Conservation (phyloP, 1,140 invertebrate species). For the Drosophila azteca region DNA sequence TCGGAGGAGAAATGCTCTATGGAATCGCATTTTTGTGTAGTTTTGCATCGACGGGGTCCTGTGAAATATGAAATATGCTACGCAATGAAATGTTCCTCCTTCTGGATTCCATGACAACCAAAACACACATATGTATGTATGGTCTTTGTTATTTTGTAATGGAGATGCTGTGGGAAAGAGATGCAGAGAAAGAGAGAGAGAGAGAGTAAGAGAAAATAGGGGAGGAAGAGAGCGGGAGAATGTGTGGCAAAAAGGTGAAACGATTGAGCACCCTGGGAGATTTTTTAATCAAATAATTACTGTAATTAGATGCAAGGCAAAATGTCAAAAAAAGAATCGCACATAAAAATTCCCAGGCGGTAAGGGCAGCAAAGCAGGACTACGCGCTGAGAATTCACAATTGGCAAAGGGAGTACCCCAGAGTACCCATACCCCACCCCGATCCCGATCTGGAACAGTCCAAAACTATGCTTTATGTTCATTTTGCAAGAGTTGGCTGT, state of each 20-base stretch:
- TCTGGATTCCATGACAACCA: slow-evolving; percentile 40
- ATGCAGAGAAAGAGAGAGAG: neutral
- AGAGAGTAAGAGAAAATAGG: slow-evolving; percentile 7
- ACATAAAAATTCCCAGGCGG: slow-evolving; percentile 56
- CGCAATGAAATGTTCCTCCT: slow-evolving; percentile 38
- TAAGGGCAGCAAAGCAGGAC: neutral
- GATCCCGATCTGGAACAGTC: slow-evolving; percentile 1
- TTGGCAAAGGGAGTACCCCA: neutral
- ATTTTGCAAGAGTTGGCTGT: slow-evolving; percentile 8
- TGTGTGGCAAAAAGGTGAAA: slow-evolving; percentile 41
- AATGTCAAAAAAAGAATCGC: slow-evolving; percentile 33
- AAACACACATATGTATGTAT: slow-evolving; percentile 17
- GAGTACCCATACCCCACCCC: neutral
- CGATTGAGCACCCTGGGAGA: slow-evolving; percentile 71
- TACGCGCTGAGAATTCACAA: slow-evolving; percentile 28
- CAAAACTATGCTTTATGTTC: slow-evolving; percentile 14
- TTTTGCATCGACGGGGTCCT: slow-evolving; percentile 32
- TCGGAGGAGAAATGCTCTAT: slow-evolving; percentile 44
- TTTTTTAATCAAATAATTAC: slow-evolving; percentile 80
- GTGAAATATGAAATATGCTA: slow-evolving; percentile 67
- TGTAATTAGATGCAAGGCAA: slow-evolving; percentile 69
- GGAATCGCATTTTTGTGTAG: slow-evolving; percentile 44
- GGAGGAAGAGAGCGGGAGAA: slow-evolving; percentile 7
- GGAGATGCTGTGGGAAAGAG: slow-evolving; percentile 26
- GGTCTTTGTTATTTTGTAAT: slow-evolving; percentile 49